Evolutionary conservation across 2,797 vertebrate species (phyloP).

Genomic region (Parambassis ranga): DNA sequence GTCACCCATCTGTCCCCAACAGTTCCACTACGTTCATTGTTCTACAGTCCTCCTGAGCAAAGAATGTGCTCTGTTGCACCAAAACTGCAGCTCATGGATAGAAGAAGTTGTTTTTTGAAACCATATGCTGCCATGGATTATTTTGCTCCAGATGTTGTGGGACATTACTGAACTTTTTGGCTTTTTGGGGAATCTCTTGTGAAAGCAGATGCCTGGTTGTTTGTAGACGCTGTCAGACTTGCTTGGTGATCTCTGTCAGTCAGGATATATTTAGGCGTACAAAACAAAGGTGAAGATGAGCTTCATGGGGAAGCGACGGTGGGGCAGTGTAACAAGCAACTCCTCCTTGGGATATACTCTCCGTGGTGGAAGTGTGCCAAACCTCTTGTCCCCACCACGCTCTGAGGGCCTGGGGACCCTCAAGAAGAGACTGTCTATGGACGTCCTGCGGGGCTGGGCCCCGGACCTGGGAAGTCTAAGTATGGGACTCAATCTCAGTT

Average conservation of each 20-base stretch:
- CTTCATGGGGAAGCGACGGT: constrained; percentile 40
- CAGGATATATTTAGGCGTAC: background rate
- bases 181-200: background rate
- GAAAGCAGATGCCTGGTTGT: background rate
- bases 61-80: constrained; percentile 1
- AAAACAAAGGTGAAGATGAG: constrained; percentile 58
- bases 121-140: constrained; percentile 8
- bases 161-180: background rate
- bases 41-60: background rate
- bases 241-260: background rate
- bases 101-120: constrained; percentile 3
- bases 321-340: constrained; percentile 50
- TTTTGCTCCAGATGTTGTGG: constrained; percentile 13
- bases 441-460: constrained; percentile 57
- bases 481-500: constrained; percentile 46
- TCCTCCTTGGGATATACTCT: constrained; percentile 52
- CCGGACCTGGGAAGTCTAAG: constrained; percentile 58
- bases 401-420: constrained; percentile 29
- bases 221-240: background rate
- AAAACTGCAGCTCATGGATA: constrained; percentile 8
- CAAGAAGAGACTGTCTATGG: constrained; percentile 72
- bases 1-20: constrained; percentile 51
- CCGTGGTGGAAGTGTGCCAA: constrained; percentile 74
- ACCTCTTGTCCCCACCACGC: constrained; percentile 45
- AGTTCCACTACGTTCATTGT: constrained; percentile 29